Evolutionary conservation across 2,888 invertebrate species (phyloP).

Genomic region (Aelia acuminata): DNA sequence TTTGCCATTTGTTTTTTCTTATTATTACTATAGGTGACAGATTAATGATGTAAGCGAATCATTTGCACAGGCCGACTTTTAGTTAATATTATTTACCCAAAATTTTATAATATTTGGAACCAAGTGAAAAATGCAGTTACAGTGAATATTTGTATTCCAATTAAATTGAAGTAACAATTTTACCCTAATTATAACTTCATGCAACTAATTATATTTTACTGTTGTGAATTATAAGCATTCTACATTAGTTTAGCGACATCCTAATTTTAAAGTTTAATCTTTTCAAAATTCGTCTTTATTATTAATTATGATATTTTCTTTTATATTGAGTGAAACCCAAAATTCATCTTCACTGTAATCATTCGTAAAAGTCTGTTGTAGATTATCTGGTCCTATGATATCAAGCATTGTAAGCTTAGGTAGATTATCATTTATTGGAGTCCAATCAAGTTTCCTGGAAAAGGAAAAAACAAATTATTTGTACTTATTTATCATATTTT

Average conservation of each 20-base stretch:
- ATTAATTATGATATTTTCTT: conserved; percentile 46
- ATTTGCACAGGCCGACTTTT: too few relatives aligned
- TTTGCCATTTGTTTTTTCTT: too few relatives aligned
- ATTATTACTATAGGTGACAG: too few relatives aligned
- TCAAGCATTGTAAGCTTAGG: background rate
- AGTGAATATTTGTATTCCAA: background rate
- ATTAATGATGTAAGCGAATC: too few relatives aligned
- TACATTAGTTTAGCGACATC: background rate
- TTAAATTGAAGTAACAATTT: background rate
- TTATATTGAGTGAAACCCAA: conserved; percentile 13
- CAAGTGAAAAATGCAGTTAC: background rate
- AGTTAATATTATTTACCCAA: too few relatives aligned
- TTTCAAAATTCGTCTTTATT: conserved; percentile 24
- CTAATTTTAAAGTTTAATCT: background rate
- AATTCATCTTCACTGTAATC: conserved; percentile 50
- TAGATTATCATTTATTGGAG: background rate
- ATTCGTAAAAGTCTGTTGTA: background rate
- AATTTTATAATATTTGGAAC: too few relatives aligned
- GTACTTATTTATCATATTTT: too few relatives aligned
- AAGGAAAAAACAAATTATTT: background rate
- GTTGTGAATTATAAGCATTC: background rate
- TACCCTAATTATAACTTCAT: background rate
- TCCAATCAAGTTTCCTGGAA: conserved; percentile 30
- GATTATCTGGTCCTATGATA: background rate
- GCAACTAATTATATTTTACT: background rate